These are phyloP conservation scores for Spongilla lacustris DNA, from an alignment of 37 sponge, comb jelly and placozoan genomes.

Conservation along the genomic window DNA sequence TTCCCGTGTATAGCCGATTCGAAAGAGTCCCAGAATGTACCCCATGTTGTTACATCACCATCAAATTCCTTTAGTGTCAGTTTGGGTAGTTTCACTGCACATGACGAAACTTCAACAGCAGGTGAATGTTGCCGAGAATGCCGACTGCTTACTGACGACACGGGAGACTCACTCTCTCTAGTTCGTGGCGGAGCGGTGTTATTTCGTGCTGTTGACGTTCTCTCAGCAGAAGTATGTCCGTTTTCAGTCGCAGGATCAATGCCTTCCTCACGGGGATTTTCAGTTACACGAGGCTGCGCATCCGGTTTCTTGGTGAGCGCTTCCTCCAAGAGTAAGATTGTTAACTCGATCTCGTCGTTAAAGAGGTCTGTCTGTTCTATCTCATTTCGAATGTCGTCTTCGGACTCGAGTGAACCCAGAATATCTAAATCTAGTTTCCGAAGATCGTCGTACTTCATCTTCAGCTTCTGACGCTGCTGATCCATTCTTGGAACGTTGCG, in stretches of 20 bases:
- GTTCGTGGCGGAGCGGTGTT: no score
- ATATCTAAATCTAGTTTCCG: slow-evolving; percentile 22
- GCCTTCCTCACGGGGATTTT: no score
- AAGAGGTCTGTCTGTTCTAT: slow-evolving; percentile 25
- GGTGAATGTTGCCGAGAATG: no score
- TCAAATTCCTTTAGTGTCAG: slow-evolving; percentile 4
- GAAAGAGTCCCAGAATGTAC: slow-evolving; percentile 42
- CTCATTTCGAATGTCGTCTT: not conserved
- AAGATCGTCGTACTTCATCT: slow-evolving; percentile 6
- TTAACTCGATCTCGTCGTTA: not conserved
- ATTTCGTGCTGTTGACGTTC: no score
- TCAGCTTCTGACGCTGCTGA: slow-evolving; percentile 7
- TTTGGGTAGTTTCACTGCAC: slow-evolving; percentile 1
- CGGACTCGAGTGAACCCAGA: slow-evolving; percentile 10
- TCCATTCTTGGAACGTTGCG: not conserved
- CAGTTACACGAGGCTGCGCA: not conserved
- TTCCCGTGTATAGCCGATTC: slow-evolving; percentile 20
- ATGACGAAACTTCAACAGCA: not conserved
- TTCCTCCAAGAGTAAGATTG: not conserved
- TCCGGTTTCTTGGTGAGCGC: slow-evolving; percentile 1
- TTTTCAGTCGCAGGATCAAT: no score
- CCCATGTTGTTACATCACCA: slow-evolving; percentile 23
- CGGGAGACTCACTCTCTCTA: no score
- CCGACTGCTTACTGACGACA: no score
- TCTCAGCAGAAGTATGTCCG: no score